phyloP scores from a whole-genome alignment of 1,140 invertebrate genomes.

The Drosophila leontia region DNA sequence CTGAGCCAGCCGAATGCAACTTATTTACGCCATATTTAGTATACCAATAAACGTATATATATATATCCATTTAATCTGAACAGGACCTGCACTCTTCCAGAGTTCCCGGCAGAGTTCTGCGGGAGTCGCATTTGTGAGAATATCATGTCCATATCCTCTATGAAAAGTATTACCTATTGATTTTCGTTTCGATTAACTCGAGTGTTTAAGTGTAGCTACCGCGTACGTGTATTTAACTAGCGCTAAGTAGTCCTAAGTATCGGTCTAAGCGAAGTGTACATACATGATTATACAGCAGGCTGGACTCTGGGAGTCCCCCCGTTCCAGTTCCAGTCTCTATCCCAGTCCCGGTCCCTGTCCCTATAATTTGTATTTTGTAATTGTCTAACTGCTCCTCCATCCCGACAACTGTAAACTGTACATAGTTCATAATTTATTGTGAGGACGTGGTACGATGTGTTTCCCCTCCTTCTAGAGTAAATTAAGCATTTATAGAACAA shows the following conservation, averaged over 20 bases:
- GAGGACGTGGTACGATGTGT: slow-evolving; percentile 57
- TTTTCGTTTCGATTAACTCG: slow-evolving; percentile 57
- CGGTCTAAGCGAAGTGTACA: slow-evolving; percentile 47
- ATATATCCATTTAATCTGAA: slow-evolving; percentile 77
- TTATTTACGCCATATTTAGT: slow-evolving; percentile 52
- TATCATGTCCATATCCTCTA: slow-evolving; percentile 68
- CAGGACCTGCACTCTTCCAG: slow-evolving; percentile 77
- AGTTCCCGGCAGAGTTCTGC: slow-evolving; percentile 64
- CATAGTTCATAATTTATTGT: slow-evolving; percentile 60
- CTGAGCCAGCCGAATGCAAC: slow-evolving; percentile 42
- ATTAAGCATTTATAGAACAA: slow-evolving; percentile 71
- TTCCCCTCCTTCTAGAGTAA: slow-evolving; percentile 57
- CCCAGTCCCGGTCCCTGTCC: slow-evolving; percentile 7
- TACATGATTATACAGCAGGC: slow-evolving; percentile 36
- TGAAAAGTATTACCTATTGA: slow-evolving; percentile 77
- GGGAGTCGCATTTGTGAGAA: slow-evolving; percentile 81
- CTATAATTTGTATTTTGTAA: slow-evolving; percentile 49
- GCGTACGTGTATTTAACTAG: slow-evolving; percentile 60
- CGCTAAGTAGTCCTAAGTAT: slow-evolving; percentile 43
- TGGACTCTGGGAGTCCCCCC: slow-evolving; percentile 29
- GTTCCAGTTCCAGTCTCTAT: background rate
- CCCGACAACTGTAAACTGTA: slow-evolving; percentile 70
- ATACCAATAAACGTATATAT: slow-evolving; percentile 51
- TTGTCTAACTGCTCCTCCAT: slow-evolving; percentile 52
- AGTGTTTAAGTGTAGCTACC: slow-evolving; percentile 52